Conservation (phyloP, 2,888 invertebrate genomes). For the Cataglyphis altisquamis region DNA sequence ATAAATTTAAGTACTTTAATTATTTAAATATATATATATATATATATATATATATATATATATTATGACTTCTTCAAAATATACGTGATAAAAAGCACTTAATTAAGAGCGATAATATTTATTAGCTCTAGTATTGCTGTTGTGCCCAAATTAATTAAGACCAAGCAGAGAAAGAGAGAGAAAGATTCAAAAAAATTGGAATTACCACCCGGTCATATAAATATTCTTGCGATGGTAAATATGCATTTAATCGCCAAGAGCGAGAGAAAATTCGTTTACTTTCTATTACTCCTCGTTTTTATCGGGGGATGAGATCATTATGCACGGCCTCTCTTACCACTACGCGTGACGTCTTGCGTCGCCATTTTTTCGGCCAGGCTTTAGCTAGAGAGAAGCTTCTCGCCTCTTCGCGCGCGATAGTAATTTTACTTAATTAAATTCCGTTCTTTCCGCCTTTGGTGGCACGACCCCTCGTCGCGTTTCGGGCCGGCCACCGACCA, state of each 20-base stretch:
- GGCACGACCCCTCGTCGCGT: slow-evolving; percentile 64
- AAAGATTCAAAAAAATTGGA: slow-evolving; percentile 14
- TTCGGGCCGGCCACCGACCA: slow-evolving; percentile 55
- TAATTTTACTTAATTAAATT: slow-evolving; percentile 86
- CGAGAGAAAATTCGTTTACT: slow-evolving; percentile 80
- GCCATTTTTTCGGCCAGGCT: slow-evolving; percentile 74
- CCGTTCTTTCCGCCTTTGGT: slow-evolving; percentile 84
- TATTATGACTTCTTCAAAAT: neutral
- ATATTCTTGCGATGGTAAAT: slow-evolving; percentile 36
- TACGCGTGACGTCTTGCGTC: slow-evolving; percentile 75
- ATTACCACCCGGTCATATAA: slow-evolving; percentile 31
- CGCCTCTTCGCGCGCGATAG: slow-evolving; percentile 80
- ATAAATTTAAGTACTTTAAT: neutral
- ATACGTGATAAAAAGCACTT: neutral
- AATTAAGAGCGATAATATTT: neutral
- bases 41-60: neutral
- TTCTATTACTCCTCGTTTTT: slow-evolving; percentile 84
- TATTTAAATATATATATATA: neutral
- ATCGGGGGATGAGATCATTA: slow-evolving; percentile 85
- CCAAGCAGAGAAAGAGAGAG: neutral
- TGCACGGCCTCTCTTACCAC: slow-evolving; percentile 52
- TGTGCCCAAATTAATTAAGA: slow-evolving; percentile 38
- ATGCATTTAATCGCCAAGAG: slow-evolving; percentile 47
- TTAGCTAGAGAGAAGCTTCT: slow-evolving; percentile 64
- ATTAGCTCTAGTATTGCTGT: neutral